phyloP scores from a whole-genome alignment of 1,140 invertebrate species.

The Macrostomum lignano region DNA sequence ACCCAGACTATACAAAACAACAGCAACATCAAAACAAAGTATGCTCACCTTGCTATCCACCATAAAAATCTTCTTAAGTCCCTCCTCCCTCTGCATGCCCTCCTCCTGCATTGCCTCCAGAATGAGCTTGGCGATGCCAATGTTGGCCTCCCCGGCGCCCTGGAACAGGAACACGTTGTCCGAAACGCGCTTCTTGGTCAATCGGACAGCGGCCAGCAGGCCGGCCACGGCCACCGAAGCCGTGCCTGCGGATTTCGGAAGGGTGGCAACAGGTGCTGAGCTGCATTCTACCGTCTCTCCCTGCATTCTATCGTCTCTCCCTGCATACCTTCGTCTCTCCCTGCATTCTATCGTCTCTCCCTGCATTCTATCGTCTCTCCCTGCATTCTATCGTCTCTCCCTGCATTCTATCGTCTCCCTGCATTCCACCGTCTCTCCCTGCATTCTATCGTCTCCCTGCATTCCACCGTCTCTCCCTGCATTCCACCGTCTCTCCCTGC shows the following conservation, averaged over 20 bases:
- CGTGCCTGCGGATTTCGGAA: constrained; percentile 35
- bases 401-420: too few relatives aligned
- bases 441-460: too few relatives aligned
- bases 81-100: constrained; percentile 14
- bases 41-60: constrained; percentile 23
- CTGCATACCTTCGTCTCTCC: too few relatives aligned
- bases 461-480: too few relatives aligned
- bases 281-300: constrained; percentile 10
- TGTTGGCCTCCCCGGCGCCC: constrained; percentile 67
- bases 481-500: too few relatives aligned
- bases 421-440: too few relatives aligned
- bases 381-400: too few relatives aligned
- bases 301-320: too few relatives aligned
- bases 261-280: neutral
- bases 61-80: constrained; percentile 19
- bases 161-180: constrained; percentile 61
- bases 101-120: constrained; percentile 17
- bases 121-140: constrained; percentile 23
- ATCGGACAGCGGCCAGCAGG: constrained; percentile 45
- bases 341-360: too few relatives aligned
- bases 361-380: too few relatives aligned
- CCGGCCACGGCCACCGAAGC: constrained; percentile 69
- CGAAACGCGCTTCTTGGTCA: constrained; percentile 44
- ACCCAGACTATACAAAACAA: too few relatives aligned
- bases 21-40: too few relatives aligned